Evolutionary conservation across 2,888 invertebrate species (phyloP).

Genomic region (Cryptocephalus primarius): DNA sequence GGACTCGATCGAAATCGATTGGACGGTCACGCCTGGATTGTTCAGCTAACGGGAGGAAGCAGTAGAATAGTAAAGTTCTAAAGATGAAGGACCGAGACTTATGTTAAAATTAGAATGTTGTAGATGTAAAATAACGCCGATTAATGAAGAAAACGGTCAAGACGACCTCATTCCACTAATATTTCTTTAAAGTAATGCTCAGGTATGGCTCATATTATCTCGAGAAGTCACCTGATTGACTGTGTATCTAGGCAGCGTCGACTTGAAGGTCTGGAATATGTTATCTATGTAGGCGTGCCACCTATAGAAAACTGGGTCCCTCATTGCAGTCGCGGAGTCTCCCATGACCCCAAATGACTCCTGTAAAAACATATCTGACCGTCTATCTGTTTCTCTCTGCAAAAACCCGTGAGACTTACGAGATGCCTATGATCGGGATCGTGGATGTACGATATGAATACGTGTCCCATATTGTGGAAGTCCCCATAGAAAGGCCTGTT

Average conservation of each 20-base stretch:
- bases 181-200: too few species aligned
- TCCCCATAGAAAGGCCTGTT: slow-evolving; percentile 66
- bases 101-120: too few species aligned
- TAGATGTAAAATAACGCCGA: too few species aligned
- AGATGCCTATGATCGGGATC: slow-evolving; percentile 70
- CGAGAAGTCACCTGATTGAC: slow-evolving; percentile 40
- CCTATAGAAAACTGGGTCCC: slow-evolving; percentile 78
- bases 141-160: too few species aligned
- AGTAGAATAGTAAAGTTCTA: background rate
- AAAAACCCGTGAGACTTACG: slow-evolving; percentile 42
- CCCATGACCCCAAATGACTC: slow-evolving; percentile 79
- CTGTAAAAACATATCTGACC: slow-evolving; percentile 35
- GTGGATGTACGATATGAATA: slow-evolving; percentile 63
- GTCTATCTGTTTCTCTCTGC: too few species aligned
- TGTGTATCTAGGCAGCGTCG: slow-evolving; percentile 55
- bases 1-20: slow-evolving; percentile 44
- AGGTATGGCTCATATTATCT: too few species aligned
- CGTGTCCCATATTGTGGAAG: slow-evolving; percentile 74
- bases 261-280: slow-evolving; percentile 65
- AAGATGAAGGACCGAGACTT: too few species aligned
- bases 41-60: slow-evolving; percentile 43
- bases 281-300: slow-evolving; percentile 76
- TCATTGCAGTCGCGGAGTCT: slow-evolving; percentile 74
- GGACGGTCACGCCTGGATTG: slow-evolving; percentile 52
- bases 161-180: too few species aligned